Evolutionary conservation across 2,113 vertebrate species (phyloP).

Genomic region (Chaetura pelagica): DNA sequence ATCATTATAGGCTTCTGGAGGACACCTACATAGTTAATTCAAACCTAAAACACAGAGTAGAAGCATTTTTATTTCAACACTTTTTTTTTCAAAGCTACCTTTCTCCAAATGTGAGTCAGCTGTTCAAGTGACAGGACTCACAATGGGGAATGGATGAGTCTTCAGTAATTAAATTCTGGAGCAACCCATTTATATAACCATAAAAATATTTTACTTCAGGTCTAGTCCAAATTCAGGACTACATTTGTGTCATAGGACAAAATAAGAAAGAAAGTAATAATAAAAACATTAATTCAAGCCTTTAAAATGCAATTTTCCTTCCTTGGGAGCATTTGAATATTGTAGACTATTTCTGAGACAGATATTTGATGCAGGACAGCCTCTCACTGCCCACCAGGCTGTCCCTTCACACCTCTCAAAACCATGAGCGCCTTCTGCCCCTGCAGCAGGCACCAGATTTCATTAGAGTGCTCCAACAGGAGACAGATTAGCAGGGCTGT

Average conservation of each 20-base stretch:
- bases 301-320: neutral
- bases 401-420: neutral
- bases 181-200: neutral
- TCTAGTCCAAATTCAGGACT: neutral
- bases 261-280: neutral
- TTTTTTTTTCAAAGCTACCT: neutral
- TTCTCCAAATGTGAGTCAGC: conserved; percentile 10
- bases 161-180: conserved; percentile 9
- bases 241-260: neutral
- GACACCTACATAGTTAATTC: neutral
- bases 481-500: neutral
- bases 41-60: neutral
- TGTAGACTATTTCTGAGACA: neutral
- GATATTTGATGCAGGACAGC: neutral
- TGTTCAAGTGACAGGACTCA: neutral
- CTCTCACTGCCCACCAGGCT: neutral
- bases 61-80: neutral
- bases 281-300: neutral
- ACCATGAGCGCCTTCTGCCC: neutral
- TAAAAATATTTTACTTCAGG: neutral
- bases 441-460: neutral
- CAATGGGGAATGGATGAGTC: neutral
- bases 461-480: neutral
- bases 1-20: neutral
- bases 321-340: neutral